phyloP scores from a whole-genome alignment of 2,888 invertebrate genomes.

The Gisinianus flammeolus region DNA sequence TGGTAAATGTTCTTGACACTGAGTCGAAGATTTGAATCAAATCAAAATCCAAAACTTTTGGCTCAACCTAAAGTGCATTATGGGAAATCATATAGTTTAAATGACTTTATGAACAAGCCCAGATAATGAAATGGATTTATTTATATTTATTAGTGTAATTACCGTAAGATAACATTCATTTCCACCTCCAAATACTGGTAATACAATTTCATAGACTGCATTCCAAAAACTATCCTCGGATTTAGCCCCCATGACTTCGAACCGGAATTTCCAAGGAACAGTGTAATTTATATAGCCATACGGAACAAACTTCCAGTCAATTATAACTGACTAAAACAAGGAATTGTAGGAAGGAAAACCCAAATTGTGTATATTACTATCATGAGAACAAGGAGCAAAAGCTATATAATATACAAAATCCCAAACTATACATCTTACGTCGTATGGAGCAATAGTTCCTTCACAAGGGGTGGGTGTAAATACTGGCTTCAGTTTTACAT shows the following conservation, averaged over 20 bases:
- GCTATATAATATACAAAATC: neutral
- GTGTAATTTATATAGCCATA: conserved; percentile 29
- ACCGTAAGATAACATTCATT: conserved; percentile 17
- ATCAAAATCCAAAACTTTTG: conserved; percentile 46
- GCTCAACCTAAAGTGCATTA: conserved; percentile 1
- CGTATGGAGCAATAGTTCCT: conserved; percentile 45
- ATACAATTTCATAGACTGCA: conserved; percentile 43
- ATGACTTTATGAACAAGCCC: neutral
- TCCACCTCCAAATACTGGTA: conserved; percentile 40
- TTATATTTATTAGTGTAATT: neutral
- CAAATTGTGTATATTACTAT: too few relatives aligned
- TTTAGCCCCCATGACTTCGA: conserved; percentile 44
- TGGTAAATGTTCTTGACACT: conserved; percentile 39
- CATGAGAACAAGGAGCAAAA: neutral
- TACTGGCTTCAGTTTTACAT: conserved; percentile 37
- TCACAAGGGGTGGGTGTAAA: conserved; percentile 41
- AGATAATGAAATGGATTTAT: neutral
- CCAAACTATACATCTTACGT: conserved; percentile 35
- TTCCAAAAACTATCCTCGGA: conserved; percentile 32
- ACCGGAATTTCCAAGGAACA: conserved; percentile 45
- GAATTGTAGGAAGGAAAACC: neutral
- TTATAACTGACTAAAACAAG: neutral
- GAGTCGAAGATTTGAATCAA: conserved; percentile 50
- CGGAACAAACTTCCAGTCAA: conserved; percentile 37
- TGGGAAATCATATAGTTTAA: neutral